Evolutionary conservation across 2,888 invertebrate species (phyloP).

Genomic region (Eupithecia tripunctaria): DNA sequence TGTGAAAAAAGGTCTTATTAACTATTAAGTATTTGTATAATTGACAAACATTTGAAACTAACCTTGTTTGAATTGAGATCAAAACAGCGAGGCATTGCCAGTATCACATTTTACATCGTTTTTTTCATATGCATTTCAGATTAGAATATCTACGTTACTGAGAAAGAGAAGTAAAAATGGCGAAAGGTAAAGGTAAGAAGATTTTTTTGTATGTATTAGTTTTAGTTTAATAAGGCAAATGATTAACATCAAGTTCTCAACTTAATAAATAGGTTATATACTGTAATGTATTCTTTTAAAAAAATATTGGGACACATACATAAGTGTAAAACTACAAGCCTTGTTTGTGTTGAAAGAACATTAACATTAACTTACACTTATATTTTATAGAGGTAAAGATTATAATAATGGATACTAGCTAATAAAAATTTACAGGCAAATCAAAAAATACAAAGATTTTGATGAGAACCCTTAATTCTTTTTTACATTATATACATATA

Average conservation of each 20-base stretch:
- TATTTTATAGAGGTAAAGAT: too few relatives aligned
- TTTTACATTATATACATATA: too few relatives aligned
- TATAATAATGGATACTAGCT: too few relatives aligned
- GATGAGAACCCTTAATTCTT: too few relatives aligned
- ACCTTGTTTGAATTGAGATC: too few relatives aligned
- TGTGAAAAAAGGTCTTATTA: too few relatives aligned
- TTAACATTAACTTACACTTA: too few relatives aligned
- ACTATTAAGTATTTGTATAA: too few relatives aligned
- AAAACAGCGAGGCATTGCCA: too few relatives aligned
- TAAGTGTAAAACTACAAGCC: not conserved
- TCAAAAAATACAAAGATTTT: too few relatives aligned
- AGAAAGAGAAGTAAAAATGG: slow-evolving; percentile 21
- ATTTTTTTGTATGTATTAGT: not conserved
- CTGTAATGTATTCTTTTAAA: not conserved
- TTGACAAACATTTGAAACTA: too few relatives aligned
- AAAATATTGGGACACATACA: not conserved
- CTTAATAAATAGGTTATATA: not conserved
- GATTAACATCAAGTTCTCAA: not conserved
- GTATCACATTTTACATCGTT: not conserved
- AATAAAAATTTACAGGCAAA: too few relatives aligned
- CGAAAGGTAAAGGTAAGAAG: slow-evolving; percentile 32
- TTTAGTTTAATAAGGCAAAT: not conserved
- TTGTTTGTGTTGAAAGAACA: not conserved
- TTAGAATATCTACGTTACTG: not conserved
- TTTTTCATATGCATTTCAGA: slow-evolving; percentile 16